Conservation (phyloP, 2,888 invertebrate genomes). For the Caenorhabditis afra region DNA sequence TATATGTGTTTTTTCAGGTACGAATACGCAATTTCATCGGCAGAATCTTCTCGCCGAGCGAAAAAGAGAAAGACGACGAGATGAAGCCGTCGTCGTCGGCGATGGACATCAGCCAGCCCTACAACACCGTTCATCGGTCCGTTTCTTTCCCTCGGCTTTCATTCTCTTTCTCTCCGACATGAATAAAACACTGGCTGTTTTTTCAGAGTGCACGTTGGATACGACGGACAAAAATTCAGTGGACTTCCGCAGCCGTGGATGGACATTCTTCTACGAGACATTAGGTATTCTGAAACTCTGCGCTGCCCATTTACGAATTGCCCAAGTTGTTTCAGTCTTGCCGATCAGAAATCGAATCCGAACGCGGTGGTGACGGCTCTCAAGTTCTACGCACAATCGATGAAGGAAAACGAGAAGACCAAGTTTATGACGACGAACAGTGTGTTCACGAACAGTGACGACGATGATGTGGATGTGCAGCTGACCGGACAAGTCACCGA, state of each 20-base stretch:
- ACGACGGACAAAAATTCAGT: constrained; percentile 79
- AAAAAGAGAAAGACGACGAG: constrained; percentile 64
- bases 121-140: constrained; percentile 76
- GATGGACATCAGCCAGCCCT: constrained; percentile 77
- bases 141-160: not conserved
- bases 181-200: not conserved
- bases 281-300: constrained; percentile 69
- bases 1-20: constrained; percentile 60
- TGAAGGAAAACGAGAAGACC: constrained; percentile 75
- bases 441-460: constrained; percentile 67
- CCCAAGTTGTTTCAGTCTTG: constrained; percentile 70
- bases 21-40: constrained; percentile 70
- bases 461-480: constrained; percentile 69
- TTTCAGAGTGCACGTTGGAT: constrained; percentile 75
- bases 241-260: constrained; percentile 80
- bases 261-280: constrained; percentile 76
- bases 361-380: constrained; percentile 88
- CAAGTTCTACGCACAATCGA: constrained; percentile 87
- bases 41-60: constrained; percentile 69
- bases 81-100: constrained; percentile 64
- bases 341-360: constrained; percentile 89
- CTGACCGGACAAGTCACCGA: constrained; percentile 70
- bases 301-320: not conserved
- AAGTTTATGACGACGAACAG: constrained; percentile 77
- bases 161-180: not conserved